Evolutionary conservation across 2,113 vertebrate species (phyloP).

Genomic region (Labeo catla): DNA sequence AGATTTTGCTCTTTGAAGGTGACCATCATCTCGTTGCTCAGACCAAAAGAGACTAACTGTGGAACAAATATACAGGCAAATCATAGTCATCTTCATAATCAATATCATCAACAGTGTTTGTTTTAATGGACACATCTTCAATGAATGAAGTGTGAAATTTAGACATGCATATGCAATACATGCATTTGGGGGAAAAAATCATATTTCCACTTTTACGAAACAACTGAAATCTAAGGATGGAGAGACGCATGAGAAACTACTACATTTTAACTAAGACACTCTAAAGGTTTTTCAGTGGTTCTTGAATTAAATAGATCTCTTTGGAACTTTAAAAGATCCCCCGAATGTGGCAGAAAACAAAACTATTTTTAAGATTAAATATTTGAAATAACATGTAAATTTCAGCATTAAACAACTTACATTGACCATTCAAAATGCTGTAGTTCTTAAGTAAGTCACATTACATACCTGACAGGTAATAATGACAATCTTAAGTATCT

Average conservation of each 20-base stretch:
- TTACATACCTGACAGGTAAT: conserved; percentile 88
- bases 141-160: too few species aligned
- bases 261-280: not conserved
- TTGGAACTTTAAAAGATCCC: too few species aligned
- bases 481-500: conserved; percentile 90
- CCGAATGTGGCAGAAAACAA: too few species aligned
- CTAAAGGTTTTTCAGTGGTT: not conserved
- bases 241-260: not conserved
- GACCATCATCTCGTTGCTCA: conserved; percentile 97
- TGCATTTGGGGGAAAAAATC: too few species aligned
- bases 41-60: conserved; percentile 91
- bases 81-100: not conserved
- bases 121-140: too few species aligned
- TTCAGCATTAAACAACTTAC: too few species aligned
- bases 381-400: not conserved
- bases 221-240: not conserved
- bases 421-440: too few species aligned
- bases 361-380: too few species aligned
- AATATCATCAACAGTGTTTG: not conserved
- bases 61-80: not conserved
- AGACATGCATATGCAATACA: too few species aligned
- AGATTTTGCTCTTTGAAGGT: conserved; percentile 94
- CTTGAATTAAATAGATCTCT: not conserved
- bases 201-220: not conserved
- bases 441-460: not conserved